Percentiles rank a stretch among this genome's conserved stretches.
phyloP scores from a whole-genome alignment of 2,888 invertebrate species.

The Fragum whitleyi region DNA sequence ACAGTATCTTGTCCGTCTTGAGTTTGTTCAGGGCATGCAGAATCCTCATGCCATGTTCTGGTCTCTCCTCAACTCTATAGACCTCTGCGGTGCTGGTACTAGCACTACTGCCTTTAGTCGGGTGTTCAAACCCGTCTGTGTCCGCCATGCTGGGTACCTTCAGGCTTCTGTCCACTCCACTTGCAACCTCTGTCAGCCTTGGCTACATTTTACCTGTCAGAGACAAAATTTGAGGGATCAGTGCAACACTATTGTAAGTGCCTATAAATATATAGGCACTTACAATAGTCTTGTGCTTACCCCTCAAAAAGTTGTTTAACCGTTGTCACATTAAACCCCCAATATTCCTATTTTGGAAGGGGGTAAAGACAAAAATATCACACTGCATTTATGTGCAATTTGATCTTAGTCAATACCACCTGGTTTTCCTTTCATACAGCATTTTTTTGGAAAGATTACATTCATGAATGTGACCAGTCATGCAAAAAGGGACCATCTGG shows the following conservation, averaged over 20 bases:
- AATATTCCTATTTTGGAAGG: no score
- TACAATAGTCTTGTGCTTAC: not conserved
- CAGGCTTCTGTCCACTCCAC: not conserved
- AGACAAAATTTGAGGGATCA: not conserved
- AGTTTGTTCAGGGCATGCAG: conserved; percentile 83
- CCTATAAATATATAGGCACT: no score
- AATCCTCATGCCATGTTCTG: conserved; percentile 84
- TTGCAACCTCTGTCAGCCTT: not conserved
- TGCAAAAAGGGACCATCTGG: no score
- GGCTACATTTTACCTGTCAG: conserved; percentile 13
- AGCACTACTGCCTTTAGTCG: conserved; percentile 46
- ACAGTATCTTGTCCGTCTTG: conserved; percentile 84
- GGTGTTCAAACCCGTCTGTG: conserved; percentile 55
- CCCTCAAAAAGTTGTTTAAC: not conserved
- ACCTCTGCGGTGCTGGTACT: conserved; percentile 70
- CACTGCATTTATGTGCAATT: no score
- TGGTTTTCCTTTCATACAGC: no score
- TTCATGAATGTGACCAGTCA: no score
- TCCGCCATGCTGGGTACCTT: conserved; percentile 48
- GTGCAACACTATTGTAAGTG: no score
- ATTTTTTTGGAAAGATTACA: no score
- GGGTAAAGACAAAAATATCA: no score
- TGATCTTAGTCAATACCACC: no score
- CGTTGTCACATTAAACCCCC: not conserved
- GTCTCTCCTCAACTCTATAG: conserved; percentile 79